Evolutionary conservation across 2,888 invertebrate genomes (phyloP).

Genomic region (Caenorhabditis parvicauda): DNA sequence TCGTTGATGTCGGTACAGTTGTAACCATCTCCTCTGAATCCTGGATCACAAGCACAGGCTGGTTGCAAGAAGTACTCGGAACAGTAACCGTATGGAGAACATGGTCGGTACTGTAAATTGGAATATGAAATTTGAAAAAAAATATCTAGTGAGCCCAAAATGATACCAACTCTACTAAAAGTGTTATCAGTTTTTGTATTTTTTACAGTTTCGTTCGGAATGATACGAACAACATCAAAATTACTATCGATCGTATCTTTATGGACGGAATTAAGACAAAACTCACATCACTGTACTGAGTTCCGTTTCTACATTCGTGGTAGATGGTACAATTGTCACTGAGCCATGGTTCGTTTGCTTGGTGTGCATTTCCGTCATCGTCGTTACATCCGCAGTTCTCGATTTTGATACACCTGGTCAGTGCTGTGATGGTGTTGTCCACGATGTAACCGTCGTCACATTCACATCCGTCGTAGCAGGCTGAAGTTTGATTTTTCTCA

Average conservation of each 20-base stretch:
- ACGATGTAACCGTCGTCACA: slow-evolving; percentile 57
- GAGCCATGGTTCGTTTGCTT: slow-evolving; percentile 44
- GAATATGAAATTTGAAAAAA: too few species aligned
- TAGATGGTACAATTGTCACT: slow-evolving; percentile 38
- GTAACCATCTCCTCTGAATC: slow-evolving; percentile 43
- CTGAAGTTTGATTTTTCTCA: slow-evolving; percentile 13
- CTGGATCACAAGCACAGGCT: slow-evolving; percentile 36
- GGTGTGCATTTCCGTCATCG: slow-evolving; percentile 39
- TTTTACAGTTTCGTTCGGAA: not conserved
- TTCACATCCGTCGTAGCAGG: slow-evolving; percentile 57
- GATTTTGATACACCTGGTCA: slow-evolving; percentile 27
- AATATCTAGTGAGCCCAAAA: too few species aligned
- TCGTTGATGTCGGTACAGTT: slow-evolving; percentile 47
- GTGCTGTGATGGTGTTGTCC: slow-evolving; percentile 29
- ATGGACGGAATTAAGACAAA: too few species aligned
- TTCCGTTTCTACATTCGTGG: slow-evolving; percentile 43
- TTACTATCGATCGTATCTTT: not conserved
- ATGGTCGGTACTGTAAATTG: slow-evolving; percentile 31
- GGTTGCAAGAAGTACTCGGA: slow-evolving; percentile 10
- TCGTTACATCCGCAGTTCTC: slow-evolving; percentile 51
- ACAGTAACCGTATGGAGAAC: slow-evolving; percentile 35
- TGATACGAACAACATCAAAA: not conserved
- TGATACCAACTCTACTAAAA: too few species aligned
- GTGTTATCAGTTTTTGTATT: too few species aligned
- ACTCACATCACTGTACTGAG: slow-evolving; percentile 33